Evolutionary conservation across 2,797 vertebrate genomes (phyloP).

Genomic region (Prionace glauca): DNA sequence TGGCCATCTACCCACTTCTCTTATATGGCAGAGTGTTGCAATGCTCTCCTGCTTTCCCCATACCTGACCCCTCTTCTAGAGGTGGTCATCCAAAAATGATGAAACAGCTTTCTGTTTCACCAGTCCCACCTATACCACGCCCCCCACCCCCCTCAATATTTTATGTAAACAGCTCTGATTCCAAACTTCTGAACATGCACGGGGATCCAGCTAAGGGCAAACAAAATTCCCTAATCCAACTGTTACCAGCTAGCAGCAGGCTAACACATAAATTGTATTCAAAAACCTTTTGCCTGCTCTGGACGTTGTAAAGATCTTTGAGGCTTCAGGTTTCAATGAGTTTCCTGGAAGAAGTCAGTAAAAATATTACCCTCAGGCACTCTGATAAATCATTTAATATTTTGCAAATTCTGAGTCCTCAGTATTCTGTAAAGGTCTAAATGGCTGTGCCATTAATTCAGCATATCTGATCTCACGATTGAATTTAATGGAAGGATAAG

Average conservation of each 20-base stretch:
- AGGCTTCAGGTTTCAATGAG: neutral
- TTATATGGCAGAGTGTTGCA: too few species aligned
- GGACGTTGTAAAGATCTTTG: neutral
- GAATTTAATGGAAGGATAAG: neutral
- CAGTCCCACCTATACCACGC: too few species aligned
- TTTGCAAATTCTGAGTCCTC: neutral
- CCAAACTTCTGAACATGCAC: neutral
- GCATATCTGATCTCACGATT: too few species aligned
- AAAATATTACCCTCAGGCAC: neutral
- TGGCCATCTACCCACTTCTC: too few species aligned
- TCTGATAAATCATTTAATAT: neutral
- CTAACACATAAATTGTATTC: neutral
- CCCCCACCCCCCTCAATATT: too few species aligned
- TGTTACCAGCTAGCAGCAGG: neutral
- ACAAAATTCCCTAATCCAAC: neutral
- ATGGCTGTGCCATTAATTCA: too few species aligned
- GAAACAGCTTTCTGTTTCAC: too few species aligned
- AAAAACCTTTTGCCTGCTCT: neutral
- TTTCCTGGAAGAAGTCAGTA: neutral
- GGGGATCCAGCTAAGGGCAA: neutral
- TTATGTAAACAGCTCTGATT: neutral
- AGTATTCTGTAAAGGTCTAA: too few species aligned
- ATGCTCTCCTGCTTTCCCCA: too few species aligned
- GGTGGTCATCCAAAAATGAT: too few species aligned
- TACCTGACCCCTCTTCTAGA: too few species aligned